Evolutionary conservation across 2,888 invertebrate genomes (phyloP), one percentile per base, ranked within the genome.

Genomic region (Leucophenga maculata): DNA sequence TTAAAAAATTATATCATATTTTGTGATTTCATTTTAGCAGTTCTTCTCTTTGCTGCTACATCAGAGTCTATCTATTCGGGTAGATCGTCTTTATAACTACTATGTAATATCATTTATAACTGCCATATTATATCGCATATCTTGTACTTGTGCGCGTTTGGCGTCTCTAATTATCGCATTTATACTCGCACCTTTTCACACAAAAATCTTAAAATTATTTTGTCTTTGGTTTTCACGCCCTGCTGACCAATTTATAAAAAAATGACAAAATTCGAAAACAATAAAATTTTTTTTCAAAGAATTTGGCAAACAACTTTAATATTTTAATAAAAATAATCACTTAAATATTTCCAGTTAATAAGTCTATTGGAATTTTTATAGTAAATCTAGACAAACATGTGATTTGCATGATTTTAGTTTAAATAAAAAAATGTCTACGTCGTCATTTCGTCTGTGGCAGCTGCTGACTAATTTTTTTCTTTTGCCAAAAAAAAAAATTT

Each of bases 71-170:
- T 69, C 22, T 26, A 20, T 57, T 14, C 32, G 55, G 14, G 65
- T 20, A 18, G 11, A 46, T 68, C 46, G 60, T 50, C n/a, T n/a
- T 50, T 55, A 46, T 65, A 68, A 65, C 67, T 57, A 14, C n/a
- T 62, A 60, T 81, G 68, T 81, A 76, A 79, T 70, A 76, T 39
- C 73, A n/a, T n/a, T 50, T 55, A 46, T 65, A 68, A 65, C 67
- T 57, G 13, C n/a, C 55, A 60, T 81, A 69, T 81, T 77, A 79
- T 70, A 76, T 39, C 73, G 76, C 64, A 83, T 82, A 82, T 83
- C 82, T 74, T 80, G 76, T 66, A 59, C 72, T 73, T 76, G 70
- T 77, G 50, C 20, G 22, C 14, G 22, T 26, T 16, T 55, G 26
- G 9, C 20, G 20, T 55, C 20, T 46, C 8, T 48, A 50, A 48